Conservation (phyloP, 2,888 invertebrate genomes). For the Lagria hirta region DNA sequence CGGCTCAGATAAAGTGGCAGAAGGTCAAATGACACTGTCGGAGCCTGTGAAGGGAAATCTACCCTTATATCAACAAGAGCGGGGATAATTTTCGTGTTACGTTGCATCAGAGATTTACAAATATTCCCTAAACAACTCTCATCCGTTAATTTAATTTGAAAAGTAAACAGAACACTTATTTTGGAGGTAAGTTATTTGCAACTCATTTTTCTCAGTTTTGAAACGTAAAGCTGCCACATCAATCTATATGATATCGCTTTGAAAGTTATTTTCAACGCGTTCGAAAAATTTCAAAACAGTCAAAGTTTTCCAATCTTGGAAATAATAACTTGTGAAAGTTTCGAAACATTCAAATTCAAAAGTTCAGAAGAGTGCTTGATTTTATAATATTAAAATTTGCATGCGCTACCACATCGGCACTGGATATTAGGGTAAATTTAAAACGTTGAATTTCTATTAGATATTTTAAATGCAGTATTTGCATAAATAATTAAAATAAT, state of each 20-base stretch:
- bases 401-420: slow-evolving; percentile 25
- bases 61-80: slow-evolving; percentile 27
- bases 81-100: slow-evolving; percentile 19
- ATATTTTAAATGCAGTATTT: too few species aligned
- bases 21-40: slow-evolving; percentile 51
- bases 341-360: slow-evolving; percentile 36
- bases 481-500: too few species aligned
- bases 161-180: too few species aligned
- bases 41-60: slow-evolving; percentile 33
- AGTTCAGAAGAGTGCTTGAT: slow-evolving; percentile 36
- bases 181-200: slow-evolving; percentile 2
- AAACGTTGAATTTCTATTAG: too few species aligned
- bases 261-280: slow-evolving; percentile 35
- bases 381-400: slow-evolving; percentile 33
- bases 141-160: slow-evolving; percentile 15
- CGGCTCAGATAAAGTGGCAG: slow-evolving; percentile 52
- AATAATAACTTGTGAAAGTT: slow-evolving; percentile 40
- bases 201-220: slow-evolving; percentile 19
- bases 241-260: slow-evolving; percentile 30
- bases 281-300: slow-evolving; percentile 37
- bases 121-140: slow-evolving; percentile 13
- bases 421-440: too few species aligned
- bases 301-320: slow-evolving; percentile 45
- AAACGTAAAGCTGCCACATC: slow-evolving; percentile 24
- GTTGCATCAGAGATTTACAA: slow-evolving; percentile 13